Evolutionary conservation across 2,888 invertebrate species (phyloP).

Genomic region (Dermolepida albohirtum): DNA sequence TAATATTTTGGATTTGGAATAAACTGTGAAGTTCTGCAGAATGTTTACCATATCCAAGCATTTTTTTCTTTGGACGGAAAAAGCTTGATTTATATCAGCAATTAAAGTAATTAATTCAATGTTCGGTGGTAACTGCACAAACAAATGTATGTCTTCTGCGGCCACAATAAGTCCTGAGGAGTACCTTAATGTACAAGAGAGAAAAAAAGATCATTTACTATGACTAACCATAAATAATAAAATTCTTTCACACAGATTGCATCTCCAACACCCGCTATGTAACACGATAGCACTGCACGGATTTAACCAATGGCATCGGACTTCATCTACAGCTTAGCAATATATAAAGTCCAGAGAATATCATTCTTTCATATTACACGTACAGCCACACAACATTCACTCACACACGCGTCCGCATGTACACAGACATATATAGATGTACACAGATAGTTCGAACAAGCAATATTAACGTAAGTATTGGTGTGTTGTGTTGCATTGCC

Average conservation of each 20-base stretch:
- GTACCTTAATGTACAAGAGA: slow-evolving; percentile 39
- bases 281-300: slow-evolving; percentile 55
- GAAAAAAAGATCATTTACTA: slow-evolving; percentile 52
- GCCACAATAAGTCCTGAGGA: slow-evolving; percentile 29
- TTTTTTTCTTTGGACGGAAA: slow-evolving; percentile 1
- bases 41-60: not conserved
- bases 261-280: slow-evolving; percentile 56
- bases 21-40: no score
- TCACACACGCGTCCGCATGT: not conserved
- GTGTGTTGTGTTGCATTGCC: slow-evolving; percentile 31
- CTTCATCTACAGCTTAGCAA: slow-evolving; percentile 46
- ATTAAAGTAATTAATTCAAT: slow-evolving; percentile 40
- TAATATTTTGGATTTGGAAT: no score
- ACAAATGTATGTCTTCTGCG: slow-evolving; percentile 14
- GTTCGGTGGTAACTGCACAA: slow-evolving; percentile 22
- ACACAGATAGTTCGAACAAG: slow-evolving; percentile 32
- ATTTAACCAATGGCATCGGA: slow-evolving; percentile 52
- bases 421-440: slow-evolving; percentile 13
- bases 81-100: slow-evolving; percentile 33
- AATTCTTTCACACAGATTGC: slow-evolving; percentile 55
- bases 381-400: slow-evolving; percentile 24
- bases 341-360: slow-evolving; percentile 44
- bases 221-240: slow-evolving; percentile 56
- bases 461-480: slow-evolving; percentile 32
- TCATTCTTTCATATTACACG: slow-evolving; percentile 42